Conservation (phyloP, 2,797 vertebrate species). For the Melanogrammus aeglefinus region DNA sequence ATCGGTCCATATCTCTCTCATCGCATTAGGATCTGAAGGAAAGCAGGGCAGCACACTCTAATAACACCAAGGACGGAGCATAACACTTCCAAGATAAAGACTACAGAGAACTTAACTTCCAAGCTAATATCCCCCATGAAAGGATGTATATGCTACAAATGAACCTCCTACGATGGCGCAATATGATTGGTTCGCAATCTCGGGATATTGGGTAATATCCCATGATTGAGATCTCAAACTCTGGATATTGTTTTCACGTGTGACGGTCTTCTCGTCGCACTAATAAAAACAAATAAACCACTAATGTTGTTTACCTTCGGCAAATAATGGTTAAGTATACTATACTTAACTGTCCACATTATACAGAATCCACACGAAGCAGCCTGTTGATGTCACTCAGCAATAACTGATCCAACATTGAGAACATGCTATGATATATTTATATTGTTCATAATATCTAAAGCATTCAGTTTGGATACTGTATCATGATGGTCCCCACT, state of each 20-base stretch:
- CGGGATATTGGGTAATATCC: too few species aligned
- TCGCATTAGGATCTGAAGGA: background rate
- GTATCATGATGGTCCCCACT: background rate
- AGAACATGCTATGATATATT: background rate
- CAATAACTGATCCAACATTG: background rate
- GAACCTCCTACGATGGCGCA: too few species aligned
- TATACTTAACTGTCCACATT: background rate
- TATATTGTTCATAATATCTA: background rate
- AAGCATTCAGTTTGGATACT: background rate
- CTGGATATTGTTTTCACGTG: too few species aligned
- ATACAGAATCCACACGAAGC: background rate
- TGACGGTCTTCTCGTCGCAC: too few species aligned
- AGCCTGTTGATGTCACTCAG: background rate
- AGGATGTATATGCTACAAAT: background rate
- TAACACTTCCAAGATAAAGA: background rate
- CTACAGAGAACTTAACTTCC: background rate
- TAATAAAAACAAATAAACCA: too few species aligned
- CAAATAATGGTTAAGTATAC: background rate
- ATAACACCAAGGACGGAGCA: background rate
- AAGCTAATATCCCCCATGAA: background rate
- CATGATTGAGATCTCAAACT: too few species aligned
- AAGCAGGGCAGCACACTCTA: slow-evolving; percentile 4
- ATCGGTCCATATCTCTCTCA: background rate
- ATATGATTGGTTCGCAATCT: too few species aligned
- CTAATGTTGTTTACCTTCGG: too few species aligned